These are phyloP conservation scores for Sphinx pinastri DNA, from an alignment of 2,888 invertebrate genomes.

Conservation along the genomic window DNA sequence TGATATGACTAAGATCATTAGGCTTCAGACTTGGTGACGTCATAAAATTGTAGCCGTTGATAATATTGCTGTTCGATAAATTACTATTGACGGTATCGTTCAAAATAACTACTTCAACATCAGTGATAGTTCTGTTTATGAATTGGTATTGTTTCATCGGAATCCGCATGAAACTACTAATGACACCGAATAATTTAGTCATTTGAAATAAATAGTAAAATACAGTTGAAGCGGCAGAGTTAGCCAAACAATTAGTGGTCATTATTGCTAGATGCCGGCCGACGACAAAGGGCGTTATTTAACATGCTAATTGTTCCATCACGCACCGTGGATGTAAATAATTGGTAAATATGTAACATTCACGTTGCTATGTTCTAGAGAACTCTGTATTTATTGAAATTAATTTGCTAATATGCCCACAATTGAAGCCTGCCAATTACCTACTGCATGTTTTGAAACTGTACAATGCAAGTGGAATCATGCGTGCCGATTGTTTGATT, in stretches of 20 bases:
- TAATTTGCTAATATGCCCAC: constrained; percentile 5
- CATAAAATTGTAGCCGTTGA: not conserved
- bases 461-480: constrained; percentile 14
- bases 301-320: constrained; percentile 59
- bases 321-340: constrained; percentile 38
- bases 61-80: not conserved
- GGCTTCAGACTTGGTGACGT: constrained; percentile 13
- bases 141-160: not conserved
- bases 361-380: constrained; percentile 11
- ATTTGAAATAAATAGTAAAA: constrained; percentile 15
- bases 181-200: not conserved
- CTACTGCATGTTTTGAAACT: constrained; percentile 1
- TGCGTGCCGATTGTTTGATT: constrained; percentile 16
- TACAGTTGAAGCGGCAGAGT: not conserved
- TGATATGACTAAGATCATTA: constrained; percentile 27
- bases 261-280: constrained; percentile 51
- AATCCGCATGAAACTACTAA: not conserved
- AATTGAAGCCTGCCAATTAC: constrained; percentile 6
- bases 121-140: not conserved
- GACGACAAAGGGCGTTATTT: constrained; percentile 55
- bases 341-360: not conserved
- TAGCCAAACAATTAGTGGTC: constrained; percentile 55
- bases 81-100: too few species aligned
- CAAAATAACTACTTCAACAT: too few species aligned
- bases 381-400: constrained; percentile 12